phyloP scores from a whole-genome alignment of 2,888 invertebrate species.

The Chrysina gloriosa region DNA sequence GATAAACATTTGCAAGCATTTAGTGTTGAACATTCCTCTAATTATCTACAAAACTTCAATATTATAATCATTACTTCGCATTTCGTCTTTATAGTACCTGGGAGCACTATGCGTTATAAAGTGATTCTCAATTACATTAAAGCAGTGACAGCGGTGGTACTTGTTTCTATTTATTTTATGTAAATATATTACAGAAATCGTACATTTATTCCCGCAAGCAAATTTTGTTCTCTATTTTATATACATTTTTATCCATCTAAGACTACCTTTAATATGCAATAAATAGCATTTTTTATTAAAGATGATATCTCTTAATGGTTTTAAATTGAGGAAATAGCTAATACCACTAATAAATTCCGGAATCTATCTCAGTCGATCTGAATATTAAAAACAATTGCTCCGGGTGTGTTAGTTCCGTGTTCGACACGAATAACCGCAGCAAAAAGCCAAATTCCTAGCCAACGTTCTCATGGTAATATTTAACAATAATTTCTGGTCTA shows the following conservation, averaged over 20 bases:
- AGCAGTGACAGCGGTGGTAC: too few relatives aligned
- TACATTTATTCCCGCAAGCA: not conserved
- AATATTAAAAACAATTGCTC: constrained; percentile 43
- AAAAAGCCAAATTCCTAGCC: constrained; percentile 21
- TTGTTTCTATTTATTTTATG: too few relatives aligned
- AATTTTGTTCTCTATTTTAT: constrained; percentile 4
- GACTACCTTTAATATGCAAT: not conserved
- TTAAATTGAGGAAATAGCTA: constrained; percentile 43
- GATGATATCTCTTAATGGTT: constrained; percentile 41
- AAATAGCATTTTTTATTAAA: constrained; percentile 1
- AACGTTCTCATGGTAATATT: constrained; percentile 44
- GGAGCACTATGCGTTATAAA: too few relatives aligned
- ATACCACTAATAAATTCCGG: constrained; percentile 39
- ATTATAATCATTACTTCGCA: too few relatives aligned
- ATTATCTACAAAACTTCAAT: too few relatives aligned
- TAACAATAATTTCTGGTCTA: constrained; percentile 42
- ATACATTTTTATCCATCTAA: not conserved
- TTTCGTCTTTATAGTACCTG: too few relatives aligned
- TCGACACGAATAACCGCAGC: constrained; percentile 11
- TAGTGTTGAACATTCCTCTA: too few relatives aligned
- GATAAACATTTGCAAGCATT: not conserved
- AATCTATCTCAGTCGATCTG: constrained; percentile 34
- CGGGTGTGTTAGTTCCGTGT: constrained; percentile 30
- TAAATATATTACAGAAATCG: not conserved
- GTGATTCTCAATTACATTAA: too few relatives aligned